These are phyloP conservation scores for Abrostola tripartita DNA, from an alignment of 2,888 invertebrate species.

Conservation along the genomic window DNA sequence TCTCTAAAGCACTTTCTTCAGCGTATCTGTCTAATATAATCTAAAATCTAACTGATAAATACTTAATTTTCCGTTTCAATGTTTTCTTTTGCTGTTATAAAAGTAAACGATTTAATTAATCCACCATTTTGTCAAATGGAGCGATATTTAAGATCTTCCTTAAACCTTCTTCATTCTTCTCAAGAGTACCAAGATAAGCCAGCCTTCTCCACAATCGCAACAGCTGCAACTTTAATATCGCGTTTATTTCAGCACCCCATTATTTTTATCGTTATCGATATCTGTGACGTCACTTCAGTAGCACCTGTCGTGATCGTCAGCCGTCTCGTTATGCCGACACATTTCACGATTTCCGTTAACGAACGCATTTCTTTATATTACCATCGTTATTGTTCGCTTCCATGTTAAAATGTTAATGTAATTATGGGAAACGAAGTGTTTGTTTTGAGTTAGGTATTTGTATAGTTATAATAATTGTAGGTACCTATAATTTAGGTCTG, in stretches of 20 bases:
- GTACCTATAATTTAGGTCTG: too few species aligned
- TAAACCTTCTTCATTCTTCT: too few species aligned
- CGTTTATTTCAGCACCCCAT: constrained; percentile 16
- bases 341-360: constrained; percentile 40
- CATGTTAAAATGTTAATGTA: constrained; percentile 16
- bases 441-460: background rate
- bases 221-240: background rate
- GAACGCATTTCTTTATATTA: constrained; percentile 42
- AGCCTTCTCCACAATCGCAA: background rate
- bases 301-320: constrained; percentile 35
- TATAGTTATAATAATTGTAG: background rate
- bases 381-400: constrained; percentile 35
- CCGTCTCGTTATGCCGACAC: constrained; percentile 35
- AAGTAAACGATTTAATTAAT: too few species aligned
- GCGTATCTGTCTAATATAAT: too few species aligned
- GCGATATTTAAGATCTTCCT: too few species aligned
- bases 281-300: constrained; percentile 31
- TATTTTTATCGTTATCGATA: constrained; percentile 47
- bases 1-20: too few species aligned
- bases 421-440: constrained; percentile 2
- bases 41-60: too few species aligned
- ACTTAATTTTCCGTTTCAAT: too few species aligned
- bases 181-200: background rate
- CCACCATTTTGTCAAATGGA: too few species aligned
- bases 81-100: too few species aligned